These are phyloP conservation scores for Hirtodrosophila duncani DNA, from an alignment of 2,888 invertebrate species.

Conservation along the genomic window DNA sequence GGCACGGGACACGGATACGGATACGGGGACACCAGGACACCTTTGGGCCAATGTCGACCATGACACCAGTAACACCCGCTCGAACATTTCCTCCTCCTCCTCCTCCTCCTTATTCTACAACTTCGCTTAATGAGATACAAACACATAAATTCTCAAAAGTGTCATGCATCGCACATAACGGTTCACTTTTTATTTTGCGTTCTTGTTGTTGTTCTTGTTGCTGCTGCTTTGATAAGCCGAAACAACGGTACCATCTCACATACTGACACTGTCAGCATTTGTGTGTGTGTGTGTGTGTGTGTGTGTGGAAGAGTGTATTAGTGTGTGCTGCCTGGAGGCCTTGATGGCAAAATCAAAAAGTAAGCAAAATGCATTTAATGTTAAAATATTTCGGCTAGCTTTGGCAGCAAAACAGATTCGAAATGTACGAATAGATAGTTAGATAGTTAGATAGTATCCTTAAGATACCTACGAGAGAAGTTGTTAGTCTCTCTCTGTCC, in stretches of 20 bases:
- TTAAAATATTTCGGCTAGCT: too few species aligned
- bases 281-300: slow-evolving; percentile 18
- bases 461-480: too few species aligned
- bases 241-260: slow-evolving; percentile 37
- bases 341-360: too few species aligned
- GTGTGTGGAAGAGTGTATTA: too few species aligned
- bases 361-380: too few species aligned
- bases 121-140: slow-evolving; percentile 76
- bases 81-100: not conserved
- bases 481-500: too few species aligned
- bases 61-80: not conserved
- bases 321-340: too few species aligned
- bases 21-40: slow-evolving; percentile 33
- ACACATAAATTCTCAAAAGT: slow-evolving; percentile 77
- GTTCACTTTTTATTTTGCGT: slow-evolving; percentile 40
- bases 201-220: slow-evolving; percentile 13
- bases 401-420: too few species aligned
- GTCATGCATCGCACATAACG: slow-evolving; percentile 75
- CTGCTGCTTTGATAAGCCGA: slow-evolving; percentile 73
- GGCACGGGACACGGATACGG: slow-evolving; percentile 10
- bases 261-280: slow-evolving; percentile 30
- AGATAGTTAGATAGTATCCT: too few species aligned
- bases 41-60: slow-evolving; percentile 41
- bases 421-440: too few species aligned
- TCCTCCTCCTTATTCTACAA: slow-evolving; percentile 11